phyloP scores from a whole-genome alignment of 2,888 invertebrate species.

The Cataglyphis livida region DNA sequence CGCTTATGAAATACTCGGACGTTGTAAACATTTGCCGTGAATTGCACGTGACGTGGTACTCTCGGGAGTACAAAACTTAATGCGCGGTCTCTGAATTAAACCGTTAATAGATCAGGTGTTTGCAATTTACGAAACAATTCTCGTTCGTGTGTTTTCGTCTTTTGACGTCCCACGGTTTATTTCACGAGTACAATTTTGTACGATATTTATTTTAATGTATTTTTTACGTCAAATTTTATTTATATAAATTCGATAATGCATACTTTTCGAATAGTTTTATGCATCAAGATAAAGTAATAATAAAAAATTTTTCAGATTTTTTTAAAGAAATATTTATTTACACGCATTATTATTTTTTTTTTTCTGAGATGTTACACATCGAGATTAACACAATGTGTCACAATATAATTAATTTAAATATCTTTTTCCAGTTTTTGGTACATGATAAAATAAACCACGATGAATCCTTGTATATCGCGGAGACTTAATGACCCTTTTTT shows the following conservation, averaged over 20 bases:
- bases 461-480: not conserved
- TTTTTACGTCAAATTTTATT: not conserved
- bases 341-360: not conserved
- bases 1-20: slow-evolving; percentile 51
- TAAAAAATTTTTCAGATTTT: not conserved
- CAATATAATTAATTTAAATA: not conserved
- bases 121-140: slow-evolving; percentile 42
- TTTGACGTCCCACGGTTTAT: not conserved
- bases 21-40: slow-evolving; percentile 40
- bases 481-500: slow-evolving; percentile 16
- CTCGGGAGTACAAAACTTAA: slow-evolving; percentile 31
- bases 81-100: slow-evolving; percentile 9
- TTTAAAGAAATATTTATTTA: not conserved
- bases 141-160: slow-evolving; percentile 2
- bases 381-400: not conserved
- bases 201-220: not conserved
- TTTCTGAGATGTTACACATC: not conserved
- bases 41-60: slow-evolving; percentile 24
- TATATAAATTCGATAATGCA: not conserved
- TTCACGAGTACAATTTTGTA: not conserved
- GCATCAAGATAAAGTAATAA: not conserved
- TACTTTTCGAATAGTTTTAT: not conserved
- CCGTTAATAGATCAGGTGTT: slow-evolving; percentile 12
- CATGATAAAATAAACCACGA: not conserved
- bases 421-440: not conserved